These are phyloP conservation scores for Malurus splendens DNA, from an alignment of 2,797 vertebrate species.

Conservation along the genomic window DNA sequence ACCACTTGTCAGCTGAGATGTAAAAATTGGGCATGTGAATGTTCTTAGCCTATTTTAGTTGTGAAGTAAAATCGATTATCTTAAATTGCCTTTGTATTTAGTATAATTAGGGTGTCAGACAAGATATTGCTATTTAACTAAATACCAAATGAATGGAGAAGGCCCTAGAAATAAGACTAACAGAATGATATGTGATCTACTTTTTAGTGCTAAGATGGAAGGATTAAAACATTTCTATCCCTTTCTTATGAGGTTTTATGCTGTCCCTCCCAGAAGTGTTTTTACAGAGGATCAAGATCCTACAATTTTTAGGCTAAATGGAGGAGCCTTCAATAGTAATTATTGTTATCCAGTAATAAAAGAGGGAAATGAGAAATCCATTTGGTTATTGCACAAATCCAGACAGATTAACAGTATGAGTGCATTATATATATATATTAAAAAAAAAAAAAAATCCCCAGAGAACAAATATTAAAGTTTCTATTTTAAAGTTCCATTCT, in stretches of 20 bases:
- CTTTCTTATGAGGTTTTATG: background rate
- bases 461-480: background rate
- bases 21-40: background rate
- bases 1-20: background rate
- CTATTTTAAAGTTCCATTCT: background rate
- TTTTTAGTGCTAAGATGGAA: background rate
- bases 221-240: background rate
- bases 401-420: background rate
- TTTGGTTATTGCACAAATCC: background rate
- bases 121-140: background rate
- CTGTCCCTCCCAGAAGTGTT: background rate
- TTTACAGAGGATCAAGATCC: background rate
- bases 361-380: background rate
- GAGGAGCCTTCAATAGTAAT: background rate
- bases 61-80: background rate
- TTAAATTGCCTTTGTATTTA: background rate
- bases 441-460: background rate
- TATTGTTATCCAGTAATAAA: background rate
- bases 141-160: background rate
- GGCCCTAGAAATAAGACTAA: background rate
- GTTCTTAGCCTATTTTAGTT: background rate
- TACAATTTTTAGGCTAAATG: background rate
- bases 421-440: background rate
- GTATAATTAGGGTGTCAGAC: background rate
- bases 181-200: fast-evolving